These are phyloP conservation scores for Aporophyla lueneburgensis DNA, from an alignment of 2,888 invertebrate species.

Conservation along the genomic window DNA sequence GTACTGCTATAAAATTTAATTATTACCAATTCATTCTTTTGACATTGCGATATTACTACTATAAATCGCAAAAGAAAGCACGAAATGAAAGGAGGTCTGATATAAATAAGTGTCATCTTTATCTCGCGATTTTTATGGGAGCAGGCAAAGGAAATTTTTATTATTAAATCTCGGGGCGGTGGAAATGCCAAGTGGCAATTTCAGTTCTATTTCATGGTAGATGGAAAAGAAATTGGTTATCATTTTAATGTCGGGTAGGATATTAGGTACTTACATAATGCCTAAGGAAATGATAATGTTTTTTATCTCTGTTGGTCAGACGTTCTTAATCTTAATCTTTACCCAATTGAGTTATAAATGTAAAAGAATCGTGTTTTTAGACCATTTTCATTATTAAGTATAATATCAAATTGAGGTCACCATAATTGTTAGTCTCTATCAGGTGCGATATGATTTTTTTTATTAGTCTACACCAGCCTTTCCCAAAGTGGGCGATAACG, in stretches of 20 bases:
- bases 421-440: neutral
- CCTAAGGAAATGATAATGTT: neutral
- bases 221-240: slow-evolving; percentile 42
- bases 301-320: slow-evolving; percentile 4
- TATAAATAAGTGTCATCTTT: slow-evolving; percentile 41
- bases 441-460: too few relatives aligned
- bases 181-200: slow-evolving; percentile 48
- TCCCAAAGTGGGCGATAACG: too few relatives aligned
- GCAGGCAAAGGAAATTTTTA: slow-evolving; percentile 32
- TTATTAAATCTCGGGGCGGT: slow-evolving; percentile 44
- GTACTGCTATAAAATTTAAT: slow-evolving; percentile 47
- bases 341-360: neutral
- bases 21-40: slow-evolving; percentile 67
- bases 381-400: neutral
- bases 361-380: neutral
- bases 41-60: slow-evolving; percentile 65
- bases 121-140: slow-evolving; percentile 34
- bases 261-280: slow-evolving; percentile 1
- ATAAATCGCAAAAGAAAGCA: slow-evolving; percentile 54
- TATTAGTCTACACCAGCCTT: too few relatives aligned
- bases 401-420: neutral
- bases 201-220: slow-evolving; percentile 32
- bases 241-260: slow-evolving; percentile 15
- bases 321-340: neutral
- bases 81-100: slow-evolving; percentile 32